A percentile compares a stretch with the other conserved stretches of the same genome.
These are phyloP conservation scores for Athalia rosae DNA, from an alignment of 2,888 invertebrate genomes.

Conservation along the genomic window DNA sequence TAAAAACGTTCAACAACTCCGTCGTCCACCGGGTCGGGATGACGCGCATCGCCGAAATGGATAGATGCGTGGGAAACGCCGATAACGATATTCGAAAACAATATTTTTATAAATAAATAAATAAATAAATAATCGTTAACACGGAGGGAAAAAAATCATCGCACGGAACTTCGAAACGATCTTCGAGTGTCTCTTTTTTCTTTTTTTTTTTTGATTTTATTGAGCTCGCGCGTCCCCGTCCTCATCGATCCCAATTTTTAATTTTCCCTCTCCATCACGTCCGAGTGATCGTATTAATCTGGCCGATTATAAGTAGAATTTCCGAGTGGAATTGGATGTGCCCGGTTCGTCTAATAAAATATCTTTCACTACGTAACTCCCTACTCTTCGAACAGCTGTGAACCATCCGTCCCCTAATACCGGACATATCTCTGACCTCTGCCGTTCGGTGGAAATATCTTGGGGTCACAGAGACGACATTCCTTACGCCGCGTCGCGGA, in stretches of 20 bases:
- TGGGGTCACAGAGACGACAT: background rate
- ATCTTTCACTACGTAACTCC: background rate
- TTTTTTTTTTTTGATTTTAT: conserved; percentile 7
- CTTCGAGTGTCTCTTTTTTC: no score
- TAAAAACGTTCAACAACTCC: background rate
- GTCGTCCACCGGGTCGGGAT: background rate
- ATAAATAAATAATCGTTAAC: conserved; percentile 12
- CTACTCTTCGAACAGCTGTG: conserved; percentile 12
- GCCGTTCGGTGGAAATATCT: background rate
- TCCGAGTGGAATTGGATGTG: background rate
- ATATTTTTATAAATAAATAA: no score
- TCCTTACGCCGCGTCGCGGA: no score
- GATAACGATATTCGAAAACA: conserved; percentile 1
- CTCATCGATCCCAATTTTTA: conserved; percentile 1
- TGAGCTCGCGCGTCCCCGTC: conserved; percentile 4
- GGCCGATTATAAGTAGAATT: no score
- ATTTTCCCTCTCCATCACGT: conserved; percentile 3
- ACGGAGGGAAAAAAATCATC: conserved; percentile 5
- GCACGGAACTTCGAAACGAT: background rate
- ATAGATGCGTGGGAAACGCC: background rate
- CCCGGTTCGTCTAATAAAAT: no score
- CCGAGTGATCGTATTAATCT: no score
- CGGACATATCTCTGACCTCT: background rate
- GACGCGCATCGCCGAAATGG: background rate
- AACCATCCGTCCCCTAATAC: background rate